Evolutionary conservation across 2,888 invertebrate species (phyloP), one percentile per base, ranked within the genome.

Genomic region (Heliconius cydno): DNA sequence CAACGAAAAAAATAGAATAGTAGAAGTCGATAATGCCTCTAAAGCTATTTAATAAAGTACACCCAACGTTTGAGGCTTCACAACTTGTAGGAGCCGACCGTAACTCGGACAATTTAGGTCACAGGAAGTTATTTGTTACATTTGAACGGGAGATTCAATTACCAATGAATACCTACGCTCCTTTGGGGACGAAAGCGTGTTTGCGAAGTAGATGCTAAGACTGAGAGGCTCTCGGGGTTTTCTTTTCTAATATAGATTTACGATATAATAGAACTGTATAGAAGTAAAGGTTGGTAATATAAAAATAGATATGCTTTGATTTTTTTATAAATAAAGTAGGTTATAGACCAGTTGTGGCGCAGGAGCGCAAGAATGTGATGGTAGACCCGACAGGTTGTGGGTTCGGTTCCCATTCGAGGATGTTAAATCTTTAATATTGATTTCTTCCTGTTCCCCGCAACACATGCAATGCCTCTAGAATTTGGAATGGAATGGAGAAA

Each of bases 91-190:
- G 68, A 57, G 34, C 60, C n/a, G 57, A 71, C 66, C 75, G 70
- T 13, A 46, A 75, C 63, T 74, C 46, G 19, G 28, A 38, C 81
- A 77, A 77, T 81, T 79, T 76, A 74, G 79, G 80, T 41, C 77
- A 41, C 80, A 79, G 82, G 83, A 83, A 82, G 80, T 82, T 75
- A 81, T 82, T 82, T 80, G 79, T 83, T 82, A 80, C 82, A 78
- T 80, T 79, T 79, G 79, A 81, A 79, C 77, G 67, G 77, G 82
- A 83, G 79, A 79, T 83, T 78, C 79, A 82, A 83, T 83, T 83
- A 82, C 80, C 52, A 34, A 78, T 60, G 78, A 74, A 60, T 67
- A 52, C 34, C 34, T 34, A 34, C 70, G 72, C 71, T 77, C 73
- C 75, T 79, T 76, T 70, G 70, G 78, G 77, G 66, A 76, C 72